Evolutionary conservation across 2,113 vertebrate genomes (phyloP).

Genomic region (Sclerurus mexicanus): DNA sequence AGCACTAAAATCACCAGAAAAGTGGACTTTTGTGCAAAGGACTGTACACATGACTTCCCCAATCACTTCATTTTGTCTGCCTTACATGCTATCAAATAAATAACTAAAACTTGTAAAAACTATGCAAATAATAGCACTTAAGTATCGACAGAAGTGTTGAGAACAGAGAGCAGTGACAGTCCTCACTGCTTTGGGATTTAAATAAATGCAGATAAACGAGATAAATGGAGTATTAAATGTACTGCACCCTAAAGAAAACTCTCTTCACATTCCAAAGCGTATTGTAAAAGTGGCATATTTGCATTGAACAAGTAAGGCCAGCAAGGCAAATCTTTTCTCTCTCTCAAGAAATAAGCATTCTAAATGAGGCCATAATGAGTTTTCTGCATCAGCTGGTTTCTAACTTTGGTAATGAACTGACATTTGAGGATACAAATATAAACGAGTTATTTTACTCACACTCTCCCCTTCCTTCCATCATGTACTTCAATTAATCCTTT

Average conservation of each 20-base stretch:
- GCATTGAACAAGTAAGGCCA: background rate
- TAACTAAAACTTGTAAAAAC: background rate
- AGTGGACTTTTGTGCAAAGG: background rate
- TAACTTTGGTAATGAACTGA: constrained; percentile 57
- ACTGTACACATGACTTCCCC: background rate
- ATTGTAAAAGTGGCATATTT: background rate
- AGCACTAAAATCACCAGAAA: background rate
- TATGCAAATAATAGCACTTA: accelerated
- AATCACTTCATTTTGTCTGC: background rate
- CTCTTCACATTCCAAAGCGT: background rate
- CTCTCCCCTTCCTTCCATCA: constrained; percentile 12
- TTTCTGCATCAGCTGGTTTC: constrained; percentile 49
- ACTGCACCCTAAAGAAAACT: background rate
- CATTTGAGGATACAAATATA: constrained; percentile 61
- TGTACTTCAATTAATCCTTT: constrained; percentile 30
- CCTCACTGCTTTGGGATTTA: background rate
- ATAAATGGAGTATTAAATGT: background rate
- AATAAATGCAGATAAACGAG: background rate
- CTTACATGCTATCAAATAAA: background rate
- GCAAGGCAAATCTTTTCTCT: background rate
- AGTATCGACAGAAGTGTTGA: accelerated
- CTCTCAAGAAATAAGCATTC: constrained; percentile 31
- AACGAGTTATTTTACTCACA: constrained; percentile 30
- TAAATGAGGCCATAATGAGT: constrained; percentile 40
- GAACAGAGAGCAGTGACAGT: background rate